These are phyloP conservation scores for Vanessa atalanta DNA, from an alignment of 1,140 invertebrate genomes.

Conservation along the genomic window DNA sequence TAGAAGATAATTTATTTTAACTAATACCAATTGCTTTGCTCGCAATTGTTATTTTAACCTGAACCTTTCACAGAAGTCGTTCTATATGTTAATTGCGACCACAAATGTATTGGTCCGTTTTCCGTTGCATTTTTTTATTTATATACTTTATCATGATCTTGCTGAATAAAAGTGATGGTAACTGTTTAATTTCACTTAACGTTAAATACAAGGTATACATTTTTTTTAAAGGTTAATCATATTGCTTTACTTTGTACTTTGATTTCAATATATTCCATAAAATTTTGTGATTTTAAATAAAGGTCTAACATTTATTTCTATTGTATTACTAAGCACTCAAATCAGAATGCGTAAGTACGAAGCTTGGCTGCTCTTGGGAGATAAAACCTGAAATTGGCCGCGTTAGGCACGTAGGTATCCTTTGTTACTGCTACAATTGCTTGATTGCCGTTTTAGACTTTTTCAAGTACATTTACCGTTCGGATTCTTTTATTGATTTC, in stretches of 20 bases:
- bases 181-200: too few species aligned
- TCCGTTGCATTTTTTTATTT: not conserved
- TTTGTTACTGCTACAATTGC: not conserved
- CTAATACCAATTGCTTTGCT: not conserved
- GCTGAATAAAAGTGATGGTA: too few species aligned
- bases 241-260: too few species aligned
- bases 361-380: constrained; percentile 6
- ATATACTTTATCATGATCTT: not conserved
- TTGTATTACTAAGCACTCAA: constrained; percentile 1
- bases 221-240: too few species aligned
- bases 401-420: not conserved
- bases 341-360: not conserved
- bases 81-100: constrained; percentile 4
- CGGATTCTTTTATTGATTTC: not conserved
- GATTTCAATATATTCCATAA: too few species aligned
- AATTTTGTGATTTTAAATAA: not conserved
- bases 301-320: not conserved
- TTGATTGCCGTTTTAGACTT: not conserved
- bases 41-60: not conserved
- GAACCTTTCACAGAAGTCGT: not conserved
- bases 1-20: not conserved
- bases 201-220: too few species aligned
- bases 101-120: not conserved
- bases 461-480: not conserved
- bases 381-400: constrained; percentile 12